Evolutionary conservation across 2,797 vertebrate genomes (phyloP).

Genomic region (Premnoplex brunnescens): DNA sequence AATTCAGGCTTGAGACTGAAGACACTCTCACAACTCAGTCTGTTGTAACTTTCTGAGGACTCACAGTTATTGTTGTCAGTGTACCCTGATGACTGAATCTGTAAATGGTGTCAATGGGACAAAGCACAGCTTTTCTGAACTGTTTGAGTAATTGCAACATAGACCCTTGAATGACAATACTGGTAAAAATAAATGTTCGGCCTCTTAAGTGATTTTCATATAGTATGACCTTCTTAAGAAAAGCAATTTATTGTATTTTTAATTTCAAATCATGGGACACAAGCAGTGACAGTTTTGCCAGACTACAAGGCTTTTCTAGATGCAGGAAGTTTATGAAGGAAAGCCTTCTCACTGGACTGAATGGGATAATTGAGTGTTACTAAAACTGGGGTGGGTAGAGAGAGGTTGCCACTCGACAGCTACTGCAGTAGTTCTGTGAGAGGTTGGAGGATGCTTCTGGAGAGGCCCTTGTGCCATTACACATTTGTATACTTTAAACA

Average conservation of each 20-base stretch:
- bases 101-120: background rate
- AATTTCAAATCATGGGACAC: background rate
- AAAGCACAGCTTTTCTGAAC: background rate
- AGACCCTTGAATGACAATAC: background rate
- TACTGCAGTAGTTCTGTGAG: background rate
- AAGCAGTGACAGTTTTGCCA: background rate
- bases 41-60: background rate
- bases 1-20: background rate
- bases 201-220: background rate
- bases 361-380: background rate
- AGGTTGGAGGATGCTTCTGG: background rate
- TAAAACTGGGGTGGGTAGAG: background rate
- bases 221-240: background rate
- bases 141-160: background rate
- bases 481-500: background rate
- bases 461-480: rapidly evolving
- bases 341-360: background rate
- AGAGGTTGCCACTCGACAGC: background rate
- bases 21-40: rapidly evolving
- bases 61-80: background rate
- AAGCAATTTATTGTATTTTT: background rate
- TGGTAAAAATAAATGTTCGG: background rate
- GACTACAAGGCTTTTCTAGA: background rate
- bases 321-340: background rate
- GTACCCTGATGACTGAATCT: background rate